phyloP scores from a whole-genome alignment of 2,113 vertebrate genomes.

The Odocoileus virginianus region DNA sequence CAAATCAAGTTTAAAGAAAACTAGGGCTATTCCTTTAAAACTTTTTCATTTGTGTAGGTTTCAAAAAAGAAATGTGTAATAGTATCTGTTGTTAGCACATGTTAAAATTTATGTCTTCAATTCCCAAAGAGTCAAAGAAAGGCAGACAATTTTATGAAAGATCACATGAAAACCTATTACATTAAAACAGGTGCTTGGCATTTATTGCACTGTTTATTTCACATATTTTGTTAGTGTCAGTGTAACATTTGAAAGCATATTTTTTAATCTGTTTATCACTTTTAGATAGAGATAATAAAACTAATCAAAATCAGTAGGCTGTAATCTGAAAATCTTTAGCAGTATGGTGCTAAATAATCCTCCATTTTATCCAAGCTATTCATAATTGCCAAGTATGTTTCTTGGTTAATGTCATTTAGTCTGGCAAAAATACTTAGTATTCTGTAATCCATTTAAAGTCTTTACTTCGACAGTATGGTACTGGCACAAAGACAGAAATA shows the following conservation, averaged over 20 bases:
- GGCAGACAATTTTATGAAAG: slow-evolving; percentile 19
- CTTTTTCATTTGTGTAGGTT: slow-evolving; percentile 47
- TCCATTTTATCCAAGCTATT: slow-evolving; percentile 43
- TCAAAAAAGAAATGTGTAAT: not conserved
- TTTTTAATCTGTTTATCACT: slow-evolving; percentile 33
- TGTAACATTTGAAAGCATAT: not conserved
- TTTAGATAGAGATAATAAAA: slow-evolving; percentile 47
- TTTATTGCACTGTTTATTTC: slow-evolving; percentile 30
- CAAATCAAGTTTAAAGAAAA: slow-evolving; percentile 29
- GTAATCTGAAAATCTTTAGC: slow-evolving; percentile 36
- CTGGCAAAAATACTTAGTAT: not conserved
- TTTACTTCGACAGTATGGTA: not conserved
- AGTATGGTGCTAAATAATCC: slow-evolving; percentile 38
- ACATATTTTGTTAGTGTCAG: slow-evolving; percentile 14
- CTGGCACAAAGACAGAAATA: too few relatives aligned
- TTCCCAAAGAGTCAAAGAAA: slow-evolving; percentile 49
- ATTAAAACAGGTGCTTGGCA: slow-evolving; percentile 27
- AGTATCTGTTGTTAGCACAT: slow-evolving; percentile 18
- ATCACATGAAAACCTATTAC: slow-evolving; percentile 15
- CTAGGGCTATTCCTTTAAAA: slow-evolving; percentile 25
- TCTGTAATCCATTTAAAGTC: slow-evolving; percentile 12
- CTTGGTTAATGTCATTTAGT: slow-evolving; percentile 48
- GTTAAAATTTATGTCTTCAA: slow-evolving; percentile 53
- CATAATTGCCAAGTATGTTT: slow-evolving; percentile 40
- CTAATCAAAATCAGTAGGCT: slow-evolving; percentile 57